Base-by-base conservation (phyloP, 2,797 vertebrate genomes). In the Ctenopoma multispine region DNA sequence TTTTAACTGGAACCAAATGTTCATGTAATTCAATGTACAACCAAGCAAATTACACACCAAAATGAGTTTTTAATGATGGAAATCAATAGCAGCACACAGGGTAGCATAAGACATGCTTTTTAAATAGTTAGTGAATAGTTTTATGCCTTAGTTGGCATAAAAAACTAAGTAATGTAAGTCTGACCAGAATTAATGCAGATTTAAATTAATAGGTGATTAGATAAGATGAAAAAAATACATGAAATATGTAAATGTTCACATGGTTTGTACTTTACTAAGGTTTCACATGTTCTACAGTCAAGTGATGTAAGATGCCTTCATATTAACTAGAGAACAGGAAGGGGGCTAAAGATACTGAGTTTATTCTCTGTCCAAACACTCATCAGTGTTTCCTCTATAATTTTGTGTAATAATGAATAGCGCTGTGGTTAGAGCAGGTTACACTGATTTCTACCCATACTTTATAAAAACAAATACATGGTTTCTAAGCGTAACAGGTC, bases 391-490 rank as follows among this genome's bases (percentile, higher is more conserved):
- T 54, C 71, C 71, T 63, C 64, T 82, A 41, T 79, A 72, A 72
- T 79, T 67, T 69, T 1, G 72, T 46, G 17, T 51, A 58, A 75
- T 67, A 60, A 44, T 48, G 34, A 62, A 20, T 46, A 21, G 54
- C 51, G 44, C 47, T 64, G 67, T 44, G 67, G 58, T 73, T 23
- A 5, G 48, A 67, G 63, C 46, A 49, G 55, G 58, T 74, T 81
- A 20, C 11, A 31, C 31, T 23, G 75, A 69, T 69, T 80, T 75
- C 58, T 55, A 38, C 1, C 18, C 54, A 73, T 56, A 63, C 38
- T 67, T 72, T 29, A 57, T 44, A 31, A 77, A 87, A 86, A 83
- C 83, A 87, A 88, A 84, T 72, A 75, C 29, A 64, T 40, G 69
- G 80, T 82, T 79, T 87, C 83, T 59, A 88, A 72, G 82, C 59